Conservation (phyloP, 2,797 vertebrate genomes). For the Meriones psammophilus region DNA sequence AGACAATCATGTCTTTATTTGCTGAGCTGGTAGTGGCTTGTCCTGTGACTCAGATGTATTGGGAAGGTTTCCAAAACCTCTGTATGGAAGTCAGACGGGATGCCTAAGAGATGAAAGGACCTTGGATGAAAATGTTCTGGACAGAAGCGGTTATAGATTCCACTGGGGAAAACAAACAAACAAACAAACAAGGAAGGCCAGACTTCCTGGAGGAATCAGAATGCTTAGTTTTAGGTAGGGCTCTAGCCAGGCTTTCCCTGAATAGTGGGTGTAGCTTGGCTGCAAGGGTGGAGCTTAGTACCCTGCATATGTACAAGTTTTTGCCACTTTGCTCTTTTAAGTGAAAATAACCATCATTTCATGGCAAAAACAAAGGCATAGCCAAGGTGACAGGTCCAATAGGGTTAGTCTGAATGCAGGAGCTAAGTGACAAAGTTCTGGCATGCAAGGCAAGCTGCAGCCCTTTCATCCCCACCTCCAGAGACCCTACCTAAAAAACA, state of each 20-base stretch:
- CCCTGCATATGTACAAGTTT: fast-evolving
- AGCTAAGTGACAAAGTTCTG: not conserved
- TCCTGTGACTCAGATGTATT: not conserved
- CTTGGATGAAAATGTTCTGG: constrained; percentile 40
- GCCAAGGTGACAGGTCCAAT: not conserved
- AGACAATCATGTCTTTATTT: not conserved
- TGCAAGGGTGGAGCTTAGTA: not conserved
- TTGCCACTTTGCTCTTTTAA: not conserved
- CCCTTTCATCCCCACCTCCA: not conserved
- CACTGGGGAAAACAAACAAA: not conserved
- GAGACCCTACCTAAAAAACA: not conserved
- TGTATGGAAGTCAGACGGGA: not conserved
- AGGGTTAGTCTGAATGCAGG: not conserved
- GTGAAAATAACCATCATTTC: not conserved
- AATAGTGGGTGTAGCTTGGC: not conserved
- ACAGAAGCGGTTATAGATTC: constrained; percentile 59
- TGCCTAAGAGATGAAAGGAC: constrained; percentile 57
- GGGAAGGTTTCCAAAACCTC: constrained; percentile 32
- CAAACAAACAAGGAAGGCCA: constrained; percentile 62
- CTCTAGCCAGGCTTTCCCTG: not conserved
- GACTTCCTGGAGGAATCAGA: constrained; percentile 65
- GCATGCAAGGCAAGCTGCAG: not conserved
- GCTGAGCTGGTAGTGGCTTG: not conserved
- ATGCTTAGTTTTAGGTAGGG: constrained; percentile 67
- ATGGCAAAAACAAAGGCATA: not conserved